phyloP scores from a whole-genome alignment of 2,797 vertebrate genomes.

The Smutsia temminckii region DNA sequence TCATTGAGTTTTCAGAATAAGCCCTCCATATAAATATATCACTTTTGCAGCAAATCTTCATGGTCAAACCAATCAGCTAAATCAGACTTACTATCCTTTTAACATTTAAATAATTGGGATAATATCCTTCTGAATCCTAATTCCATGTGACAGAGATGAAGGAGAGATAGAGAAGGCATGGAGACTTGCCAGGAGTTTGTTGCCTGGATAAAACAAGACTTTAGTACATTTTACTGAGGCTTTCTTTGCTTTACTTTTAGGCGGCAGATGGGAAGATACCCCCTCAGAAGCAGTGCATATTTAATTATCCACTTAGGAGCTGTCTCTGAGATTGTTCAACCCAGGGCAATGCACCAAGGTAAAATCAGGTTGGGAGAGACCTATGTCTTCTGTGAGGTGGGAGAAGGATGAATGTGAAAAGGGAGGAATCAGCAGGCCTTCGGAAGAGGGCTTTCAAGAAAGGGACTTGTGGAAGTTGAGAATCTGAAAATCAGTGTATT shows the following conservation, averaged over 20 bases:
- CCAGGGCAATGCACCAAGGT: not conserved
- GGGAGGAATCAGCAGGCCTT: not conserved
- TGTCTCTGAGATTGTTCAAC: not conserved
- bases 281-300: not conserved
- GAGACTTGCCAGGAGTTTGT: not conserved
- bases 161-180: not conserved
- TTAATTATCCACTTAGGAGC: not conserved
- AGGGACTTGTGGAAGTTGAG: not conserved
- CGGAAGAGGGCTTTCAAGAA: not conserved
- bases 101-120: not conserved
- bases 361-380: not conserved
- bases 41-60: not conserved
- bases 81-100: not conserved
- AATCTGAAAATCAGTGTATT: not conserved
- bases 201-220: not conserved
- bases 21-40: not conserved
- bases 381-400: not conserved
- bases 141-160: not conserved
- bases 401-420: not conserved
- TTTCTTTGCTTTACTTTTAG: not conserved
- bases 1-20: slow-evolving; percentile 9
- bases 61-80: not conserved
- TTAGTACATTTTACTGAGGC: not conserved
- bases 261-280: not conserved
- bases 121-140: not conserved